Evolutionary conservation across 2,888 invertebrate genomes (phyloP).

Genomic region (Andrena trimmerana): DNA sequence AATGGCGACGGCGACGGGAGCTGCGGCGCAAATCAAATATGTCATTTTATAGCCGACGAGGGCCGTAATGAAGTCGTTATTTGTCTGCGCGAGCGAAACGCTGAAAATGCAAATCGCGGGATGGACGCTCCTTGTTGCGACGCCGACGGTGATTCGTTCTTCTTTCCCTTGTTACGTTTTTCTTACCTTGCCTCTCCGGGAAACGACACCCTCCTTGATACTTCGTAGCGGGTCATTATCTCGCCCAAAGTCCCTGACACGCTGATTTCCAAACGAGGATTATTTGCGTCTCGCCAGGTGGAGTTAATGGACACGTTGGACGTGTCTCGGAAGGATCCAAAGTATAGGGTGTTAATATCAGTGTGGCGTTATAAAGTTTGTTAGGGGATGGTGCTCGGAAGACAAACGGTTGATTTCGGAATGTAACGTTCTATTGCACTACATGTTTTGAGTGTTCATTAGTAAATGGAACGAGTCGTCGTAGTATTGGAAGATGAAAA

Average conservation of each 20-base stretch:
- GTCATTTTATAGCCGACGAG: slow-evolving; percentile 81
- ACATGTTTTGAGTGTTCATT: too few species aligned
- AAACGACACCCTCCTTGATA: slow-evolving; percentile 20
- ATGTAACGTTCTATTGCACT: too few species aligned
- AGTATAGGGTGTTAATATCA: too few species aligned
- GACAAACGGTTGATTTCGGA: too few species aligned
- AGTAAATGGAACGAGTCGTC: too few species aligned
- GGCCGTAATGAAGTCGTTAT: slow-evolving; percentile 81
- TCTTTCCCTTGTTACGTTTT: slow-evolving; percentile 62
- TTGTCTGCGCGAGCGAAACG: slow-evolving; percentile 74
- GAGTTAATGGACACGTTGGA: too few species aligned
- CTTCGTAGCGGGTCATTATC: slow-evolving; percentile 37
- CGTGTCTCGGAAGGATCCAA: too few species aligned
- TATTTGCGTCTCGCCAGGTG: background rate
- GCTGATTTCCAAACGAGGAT: background rate
- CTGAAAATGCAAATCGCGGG: slow-evolving; percentile 79
- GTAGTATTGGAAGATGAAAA: too few species aligned
- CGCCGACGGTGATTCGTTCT: slow-evolving; percentile 30
- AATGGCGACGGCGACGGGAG: slow-evolving; percentile 48
- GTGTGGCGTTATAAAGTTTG: too few species aligned
- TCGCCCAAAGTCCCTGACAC: background rate
- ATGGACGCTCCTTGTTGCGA: slow-evolving; percentile 62
- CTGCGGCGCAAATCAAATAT: slow-evolving; percentile 77
- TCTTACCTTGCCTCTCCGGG: slow-evolving; percentile 52
- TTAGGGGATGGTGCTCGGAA: too few species aligned